Evolutionary conservation across 2,797 vertebrate species (phyloP).

Genomic region (Steatocranus sp.): DNA sequence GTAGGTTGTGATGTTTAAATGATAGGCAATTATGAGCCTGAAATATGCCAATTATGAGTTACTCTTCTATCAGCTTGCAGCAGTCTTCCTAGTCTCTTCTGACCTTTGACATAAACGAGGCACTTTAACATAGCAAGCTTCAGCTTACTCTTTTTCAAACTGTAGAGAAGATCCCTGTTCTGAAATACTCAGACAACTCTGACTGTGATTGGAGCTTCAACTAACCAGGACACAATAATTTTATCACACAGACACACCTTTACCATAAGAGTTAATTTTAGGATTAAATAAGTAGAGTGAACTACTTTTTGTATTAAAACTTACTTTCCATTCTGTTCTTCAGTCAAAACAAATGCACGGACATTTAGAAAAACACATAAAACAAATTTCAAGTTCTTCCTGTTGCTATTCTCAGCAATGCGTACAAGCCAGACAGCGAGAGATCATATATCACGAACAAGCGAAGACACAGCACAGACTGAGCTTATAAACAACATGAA

Average conservation of each 20-base stretch:
- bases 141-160: not conserved
- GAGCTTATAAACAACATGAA: not conserved
- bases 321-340: not conserved
- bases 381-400: not conserved
- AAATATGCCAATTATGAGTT: not conserved
- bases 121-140: not conserved
- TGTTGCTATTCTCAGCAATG: not conserved
- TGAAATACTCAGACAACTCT: not conserved
- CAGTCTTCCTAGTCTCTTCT: not conserved
- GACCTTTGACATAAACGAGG: rapidly evolving
- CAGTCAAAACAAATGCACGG: not conserved
- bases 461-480: not conserved
- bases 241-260: not conserved
- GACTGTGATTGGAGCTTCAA: not conserved
- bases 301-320: not conserved
- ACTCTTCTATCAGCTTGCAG: not conserved
- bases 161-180: not conserved
- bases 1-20: not conserved
- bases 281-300: not conserved
- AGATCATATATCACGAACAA: not conserved
- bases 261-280: not conserved
- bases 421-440: not conserved
- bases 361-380: not conserved
- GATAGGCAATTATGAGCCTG: not conserved
- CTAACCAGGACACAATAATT: not conserved